These are phyloP conservation scores for Lepidocyrtinus sp. DNA, from an alignment of 2,888 invertebrate species.

Conservation along the genomic window DNA sequence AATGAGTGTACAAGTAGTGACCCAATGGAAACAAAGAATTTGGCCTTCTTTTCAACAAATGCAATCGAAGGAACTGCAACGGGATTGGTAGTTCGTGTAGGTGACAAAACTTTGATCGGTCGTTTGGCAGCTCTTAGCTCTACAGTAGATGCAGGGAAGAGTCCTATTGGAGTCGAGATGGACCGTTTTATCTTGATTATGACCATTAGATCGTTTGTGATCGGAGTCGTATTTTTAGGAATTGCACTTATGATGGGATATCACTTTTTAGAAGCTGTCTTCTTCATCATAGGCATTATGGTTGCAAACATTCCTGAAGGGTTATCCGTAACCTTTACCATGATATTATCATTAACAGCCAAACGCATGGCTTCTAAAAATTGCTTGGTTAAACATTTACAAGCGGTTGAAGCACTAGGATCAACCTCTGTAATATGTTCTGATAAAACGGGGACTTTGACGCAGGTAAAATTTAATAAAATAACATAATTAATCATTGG, in stretches of 20 bases:
- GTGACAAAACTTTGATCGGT: constrained; percentile 81
- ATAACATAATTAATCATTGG: neutral
- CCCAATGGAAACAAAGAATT: constrained; percentile 76
- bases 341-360: constrained; percentile 83
- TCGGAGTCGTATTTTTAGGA: constrained; percentile 81
- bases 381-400: constrained; percentile 85
- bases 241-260: constrained; percentile 80
- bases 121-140: constrained; percentile 81
- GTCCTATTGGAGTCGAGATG: constrained; percentile 86
- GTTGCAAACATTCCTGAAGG: constrained; percentile 82
- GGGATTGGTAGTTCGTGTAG: constrained; percentile 80
- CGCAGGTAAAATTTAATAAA: constrained; percentile 71
- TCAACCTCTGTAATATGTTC: constrained; percentile 87
- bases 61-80: constrained; percentile 76
- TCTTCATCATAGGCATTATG: constrained; percentile 76
- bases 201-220: constrained; percentile 79
- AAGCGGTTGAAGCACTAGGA: constrained; percentile 85
- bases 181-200: constrained; percentile 83
- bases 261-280: constrained; percentile 75
- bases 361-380: constrained; percentile 87
- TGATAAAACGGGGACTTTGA: constrained; percentile 79
- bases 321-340: constrained; percentile 69
- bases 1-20: constrained; percentile 73
- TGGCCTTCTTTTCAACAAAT: constrained; percentile 77
- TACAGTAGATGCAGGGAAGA: constrained; percentile 79